Evolutionary conservation across 2,797 vertebrate species (phyloP).

Genomic region (Enteromius anoplus): DNA sequence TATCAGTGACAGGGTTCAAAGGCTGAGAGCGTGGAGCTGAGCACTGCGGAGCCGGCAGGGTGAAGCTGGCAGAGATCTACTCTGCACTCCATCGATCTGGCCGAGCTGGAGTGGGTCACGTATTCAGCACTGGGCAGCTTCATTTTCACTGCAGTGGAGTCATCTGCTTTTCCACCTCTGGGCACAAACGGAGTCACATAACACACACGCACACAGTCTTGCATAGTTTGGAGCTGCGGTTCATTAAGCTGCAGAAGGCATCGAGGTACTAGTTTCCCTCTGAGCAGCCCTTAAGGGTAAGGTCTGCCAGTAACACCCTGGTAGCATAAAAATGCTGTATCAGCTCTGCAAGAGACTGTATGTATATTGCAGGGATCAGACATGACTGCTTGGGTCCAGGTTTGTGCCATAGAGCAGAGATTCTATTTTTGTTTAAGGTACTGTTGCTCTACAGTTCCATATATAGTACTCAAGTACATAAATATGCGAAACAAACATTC

Average conservation of each 20-base stretch:
- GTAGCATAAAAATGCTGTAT: constrained; percentile 36
- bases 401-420: background rate
- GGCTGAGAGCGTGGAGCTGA: constrained; percentile 7
- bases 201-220: constrained; percentile 17
- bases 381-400: constrained; percentile 6
- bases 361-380: background rate
- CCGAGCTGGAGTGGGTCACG: constrained; percentile 34
- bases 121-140: constrained; percentile 26
- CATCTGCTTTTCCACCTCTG: constrained; percentile 38
- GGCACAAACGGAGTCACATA: constrained; percentile 35
- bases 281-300: constrained; percentile 27
- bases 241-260: constrained; percentile 11
- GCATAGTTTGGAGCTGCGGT: background rate
- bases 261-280: background rate
- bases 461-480: background rate
- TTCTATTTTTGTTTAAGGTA: background rate
- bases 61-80: constrained; percentile 39
- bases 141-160: constrained; percentile 63
- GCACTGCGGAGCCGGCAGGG: constrained; percentile 44
- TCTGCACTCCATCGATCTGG: constrained; percentile 57
- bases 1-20: constrained; percentile 39
- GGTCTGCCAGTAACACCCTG: constrained; percentile 2
- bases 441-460: background rate
- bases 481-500: background rate
- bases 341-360: constrained; percentile 4